Conservation (phyloP, 2,888 invertebrate species). For the Acronicta alni region DNA sequence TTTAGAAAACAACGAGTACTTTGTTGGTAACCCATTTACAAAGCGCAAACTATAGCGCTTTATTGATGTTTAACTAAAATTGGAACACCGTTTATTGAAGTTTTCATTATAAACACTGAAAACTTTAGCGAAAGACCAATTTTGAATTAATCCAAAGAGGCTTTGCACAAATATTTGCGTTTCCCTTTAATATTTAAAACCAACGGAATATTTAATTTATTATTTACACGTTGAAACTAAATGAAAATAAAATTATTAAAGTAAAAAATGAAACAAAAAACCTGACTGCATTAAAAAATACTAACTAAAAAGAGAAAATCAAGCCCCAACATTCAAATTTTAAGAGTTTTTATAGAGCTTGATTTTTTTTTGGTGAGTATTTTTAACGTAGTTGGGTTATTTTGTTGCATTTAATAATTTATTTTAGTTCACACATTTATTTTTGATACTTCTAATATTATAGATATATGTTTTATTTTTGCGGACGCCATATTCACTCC, state of each 20-base stretch:
- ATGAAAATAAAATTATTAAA: slow-evolving; percentile 27
- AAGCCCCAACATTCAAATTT: too few species aligned
- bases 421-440: too few species aligned
- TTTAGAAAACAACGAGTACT: not conserved
- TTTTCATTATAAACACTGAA: slow-evolving; percentile 18
- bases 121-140: slow-evolving; percentile 15
- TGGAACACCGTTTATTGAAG: slow-evolving; percentile 23
- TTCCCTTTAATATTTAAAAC: not conserved
- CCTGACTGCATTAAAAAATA: too few species aligned
- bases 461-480: too few species aligned
- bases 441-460: too few species aligned
- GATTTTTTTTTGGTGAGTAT: too few species aligned
- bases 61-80: slow-evolving; percentile 5
- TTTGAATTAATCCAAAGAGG: slow-evolving; percentile 16
- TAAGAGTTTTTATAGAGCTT: too few species aligned
- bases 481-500: too few species aligned
- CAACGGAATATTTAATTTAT: not conserved
- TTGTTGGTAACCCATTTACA: not conserved
- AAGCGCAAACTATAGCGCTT: not conserved
- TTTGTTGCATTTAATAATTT: too few species aligned
- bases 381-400: too few species aligned
- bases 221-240: slow-evolving; percentile 5
- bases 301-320: too few species aligned
- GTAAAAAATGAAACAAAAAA: slow-evolving; percentile 12
- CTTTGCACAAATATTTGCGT: not conserved